Conservation (phyloP, 2,888 invertebrate species). For the Molanna angustata region DNA sequence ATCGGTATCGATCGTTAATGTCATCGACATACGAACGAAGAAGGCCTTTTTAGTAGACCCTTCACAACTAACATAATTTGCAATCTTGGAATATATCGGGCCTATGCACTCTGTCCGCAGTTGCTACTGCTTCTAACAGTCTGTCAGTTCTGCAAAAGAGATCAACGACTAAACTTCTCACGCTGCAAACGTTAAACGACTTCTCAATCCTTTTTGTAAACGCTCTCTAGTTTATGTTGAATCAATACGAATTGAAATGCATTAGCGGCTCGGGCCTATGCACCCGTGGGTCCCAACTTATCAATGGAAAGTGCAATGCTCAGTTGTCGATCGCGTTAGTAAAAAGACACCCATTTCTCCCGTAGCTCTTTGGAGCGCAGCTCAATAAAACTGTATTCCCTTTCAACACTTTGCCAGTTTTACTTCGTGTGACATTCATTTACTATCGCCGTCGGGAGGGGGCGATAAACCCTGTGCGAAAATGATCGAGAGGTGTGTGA, state of each 20-base stretch:
- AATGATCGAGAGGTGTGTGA: not conserved
- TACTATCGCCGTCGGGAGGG: not conserved
- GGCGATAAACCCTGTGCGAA: conserved; percentile 5
- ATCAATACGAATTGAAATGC: too few species aligned
- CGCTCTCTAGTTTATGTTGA: not conserved
- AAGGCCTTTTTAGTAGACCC: not conserved
- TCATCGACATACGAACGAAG: too few species aligned
- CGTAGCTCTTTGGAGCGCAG: too few species aligned
- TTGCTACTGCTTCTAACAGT: not conserved
- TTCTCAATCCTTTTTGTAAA: conserved; percentile 7
- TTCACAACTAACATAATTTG: not conserved
- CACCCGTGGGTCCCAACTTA: conserved; percentile 28
- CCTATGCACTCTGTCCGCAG: not conserved
- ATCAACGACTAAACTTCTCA: too few species aligned
- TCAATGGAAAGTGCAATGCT: conserved; percentile 3
- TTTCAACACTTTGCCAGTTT: not conserved
- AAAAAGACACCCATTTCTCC: not conserved
- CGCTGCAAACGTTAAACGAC: too few species aligned
- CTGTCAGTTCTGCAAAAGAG: not conserved
- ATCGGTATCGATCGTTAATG: too few species aligned
- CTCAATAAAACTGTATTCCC: not conserved
- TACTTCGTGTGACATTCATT: conserved; percentile 7
- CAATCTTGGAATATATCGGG: not conserved
- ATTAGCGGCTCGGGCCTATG: conserved; percentile 17
- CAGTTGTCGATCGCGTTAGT: not conserved